Evolutionary conservation across 2,113 vertebrate species (phyloP), one percentile per base, ranked within the genome.

Genomic region (Toxotes jaculatrix): DNA sequence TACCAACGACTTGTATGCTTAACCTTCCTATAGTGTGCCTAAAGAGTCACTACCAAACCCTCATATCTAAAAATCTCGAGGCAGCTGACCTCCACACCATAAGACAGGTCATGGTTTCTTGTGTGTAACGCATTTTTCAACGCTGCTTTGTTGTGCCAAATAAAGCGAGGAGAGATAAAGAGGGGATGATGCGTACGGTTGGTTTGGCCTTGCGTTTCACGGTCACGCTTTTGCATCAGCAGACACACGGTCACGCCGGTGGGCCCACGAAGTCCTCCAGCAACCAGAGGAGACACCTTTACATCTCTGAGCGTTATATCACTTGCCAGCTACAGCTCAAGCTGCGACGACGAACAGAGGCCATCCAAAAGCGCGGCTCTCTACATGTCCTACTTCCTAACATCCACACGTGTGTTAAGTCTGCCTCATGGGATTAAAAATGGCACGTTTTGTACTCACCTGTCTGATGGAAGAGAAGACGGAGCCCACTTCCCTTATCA

Each of bases 391-490:
- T 3, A 38, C 71, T 32, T 23, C 19, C 21, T n/a, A 53, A 45
- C 59, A 38, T 47, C 11, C 9, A 40, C 42, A 17, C 17, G 53
- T 49, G 3, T 5, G 17, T 10, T 12, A 11, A 38, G 23, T 51
- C 0, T 49, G 64, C 27, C 13, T 34, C 36, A 7, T 0, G 4
- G 27, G 19, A 42, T 40, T 53, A 61, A 55, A 74, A 68, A 79
- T 4, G 36, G 7, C 71, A 68, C 64, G 73, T 80, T 88, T 53
- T 7, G 3, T 4, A 62, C 89, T 93, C 85, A 94, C 93, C 91
- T 94, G 91, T 59, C 62, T 75, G 86, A 82, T 77, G 80, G 78
- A 85, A 83, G 79, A 84, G 70, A 40, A 79, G 87, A 84, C 76
- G 64, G 71, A 85, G 82, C 62, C 80, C 79, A 79, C 85, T 88